Base-by-base conservation (phyloP, 2,113 vertebrate genomes). In the Gracilinanus agilis region DNA sequence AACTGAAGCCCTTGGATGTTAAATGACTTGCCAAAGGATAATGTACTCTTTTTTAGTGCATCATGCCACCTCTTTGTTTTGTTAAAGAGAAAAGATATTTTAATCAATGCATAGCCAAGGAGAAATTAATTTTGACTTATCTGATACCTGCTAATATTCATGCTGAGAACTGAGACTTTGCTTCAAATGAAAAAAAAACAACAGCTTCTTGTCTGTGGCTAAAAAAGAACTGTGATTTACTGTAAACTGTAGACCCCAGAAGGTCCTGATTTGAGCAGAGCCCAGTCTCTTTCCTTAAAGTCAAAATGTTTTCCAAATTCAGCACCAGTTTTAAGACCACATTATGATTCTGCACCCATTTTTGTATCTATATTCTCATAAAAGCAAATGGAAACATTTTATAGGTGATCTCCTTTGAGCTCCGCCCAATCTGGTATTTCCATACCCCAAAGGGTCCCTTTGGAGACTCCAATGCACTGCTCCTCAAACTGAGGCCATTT, bases 41-140 rank as follows among this genome's bases (percentile, higher is more conserved):
- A 61, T 34, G 9, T 58, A 2, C 25, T 61, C 25, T 61, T 67
- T 49, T 67, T 34, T 29, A 11, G 0, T 49, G 61, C 44, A 21
- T 61, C 88, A 53, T 90, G 25, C 23, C 24, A 7, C 40, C 44
- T 58, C 0, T 19, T 34, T 53, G 89, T n/a, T 92, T 92, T 58
- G 25, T 34, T 67, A 90, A 56, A 54, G 55, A 44, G 92, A 96
- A n/a, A 58, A 55, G 75, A 61, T 83, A 61, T 21, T 40, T 54
- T 44, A 54, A n/a, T 2, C n/a, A 54, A 89, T 55, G 89, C 67
- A 23, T 7, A 90, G 88, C 44, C 23, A n/a, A 11, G 9, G 0
- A 56, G 53, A 55, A 27, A 34, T 75, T 55, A 12, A 10, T 49
- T 8, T 55, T 19, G 90, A 40, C 40, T 53, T 88, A 25, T 27